These are phyloP conservation scores for Lutraria rhynchaena DNA, from an alignment of 1,140 invertebrate genomes.

Conservation along the genomic window DNA sequence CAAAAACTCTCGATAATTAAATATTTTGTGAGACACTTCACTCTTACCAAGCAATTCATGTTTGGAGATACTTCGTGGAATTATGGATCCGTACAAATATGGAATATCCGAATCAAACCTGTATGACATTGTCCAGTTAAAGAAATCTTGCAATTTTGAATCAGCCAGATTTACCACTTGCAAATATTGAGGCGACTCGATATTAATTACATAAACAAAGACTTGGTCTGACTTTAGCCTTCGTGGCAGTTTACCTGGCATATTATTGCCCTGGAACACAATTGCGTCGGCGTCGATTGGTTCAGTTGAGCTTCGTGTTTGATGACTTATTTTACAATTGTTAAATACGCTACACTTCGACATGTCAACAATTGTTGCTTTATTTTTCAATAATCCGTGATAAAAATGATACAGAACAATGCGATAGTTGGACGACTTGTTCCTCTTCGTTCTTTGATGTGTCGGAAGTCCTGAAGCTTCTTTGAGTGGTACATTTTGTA, in stretches of 20 bases:
- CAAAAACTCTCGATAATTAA: neutral
- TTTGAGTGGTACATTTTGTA: too few relatives aligned
- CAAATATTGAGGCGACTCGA: constrained; percentile 10
- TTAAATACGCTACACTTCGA: neutral
- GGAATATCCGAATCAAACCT: constrained; percentile 87
- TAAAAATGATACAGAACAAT: too few relatives aligned
- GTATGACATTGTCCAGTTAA: constrained; percentile 91
- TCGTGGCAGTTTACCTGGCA: neutral
- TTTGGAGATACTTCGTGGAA: neutral
- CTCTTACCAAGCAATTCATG: neutral
- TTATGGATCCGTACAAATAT: constrained; percentile 85
- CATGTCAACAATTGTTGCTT: too few relatives aligned
- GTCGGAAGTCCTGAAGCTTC: too few relatives aligned
- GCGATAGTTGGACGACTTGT: too few relatives aligned
- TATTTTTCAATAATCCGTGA: too few relatives aligned
- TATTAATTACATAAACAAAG: constrained; percentile 10
- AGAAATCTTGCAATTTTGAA: constrained; percentile 68
- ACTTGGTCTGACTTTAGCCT: neutral
- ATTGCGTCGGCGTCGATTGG: constrained; percentile 18
- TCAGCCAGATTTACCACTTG: neutral
- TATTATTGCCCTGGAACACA: constrained; percentile 4
- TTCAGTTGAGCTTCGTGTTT: too few relatives aligned
- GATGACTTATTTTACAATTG: too few relatives aligned
- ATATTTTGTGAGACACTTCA: neutral
- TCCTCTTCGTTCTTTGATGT: too few relatives aligned